Evolutionary conservation across 2,888 invertebrate species (phyloP).

Genomic region (Acleris sparsana): DNA sequence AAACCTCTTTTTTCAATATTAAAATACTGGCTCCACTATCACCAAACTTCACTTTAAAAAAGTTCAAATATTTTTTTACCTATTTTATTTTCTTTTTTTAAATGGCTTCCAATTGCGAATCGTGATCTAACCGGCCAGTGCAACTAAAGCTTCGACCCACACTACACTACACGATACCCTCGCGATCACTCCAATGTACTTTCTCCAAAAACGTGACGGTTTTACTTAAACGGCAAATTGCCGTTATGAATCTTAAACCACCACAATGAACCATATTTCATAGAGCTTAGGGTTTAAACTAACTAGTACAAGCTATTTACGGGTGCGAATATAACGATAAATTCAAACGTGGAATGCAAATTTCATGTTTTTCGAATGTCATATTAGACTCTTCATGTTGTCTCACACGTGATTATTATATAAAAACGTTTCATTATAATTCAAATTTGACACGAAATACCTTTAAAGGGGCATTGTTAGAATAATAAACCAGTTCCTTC

Average conservation of each 20-base stretch:
- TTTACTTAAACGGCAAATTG: conserved; percentile 30
- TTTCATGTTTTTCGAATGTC: conserved; percentile 18
- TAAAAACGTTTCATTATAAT: conserved; percentile 6
- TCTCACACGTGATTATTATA: conserved; percentile 12
- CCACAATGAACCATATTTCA: neutral
- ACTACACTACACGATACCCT: conserved; percentile 30
- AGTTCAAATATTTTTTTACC: neutral
- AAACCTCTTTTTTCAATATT: too few species aligned
- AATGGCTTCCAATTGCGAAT: neutral
- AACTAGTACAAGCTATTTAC: conserved; percentile 1
- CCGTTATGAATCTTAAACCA: conserved; percentile 32
- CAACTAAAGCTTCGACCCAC: conserved; percentile 19
- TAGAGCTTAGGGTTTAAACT: conserved; percentile 4
- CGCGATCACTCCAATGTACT: conserved; percentile 27
- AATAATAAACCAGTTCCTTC: too few species aligned
- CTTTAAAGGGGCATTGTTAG: too few species aligned
- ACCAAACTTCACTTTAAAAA: neutral
- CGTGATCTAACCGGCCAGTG: conserved; percentile 3
- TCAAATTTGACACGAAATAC: conserved; percentile 1
- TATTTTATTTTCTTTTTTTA: neutral
- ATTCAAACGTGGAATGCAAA: conserved; percentile 33
- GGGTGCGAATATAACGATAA: conserved; percentile 31
- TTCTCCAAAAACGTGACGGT: conserved; percentile 36
- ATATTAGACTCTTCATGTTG: conserved; percentile 26
- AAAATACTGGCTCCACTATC: too few species aligned